Evolutionary conservation across 2,888 invertebrate species (phyloP).

Genomic region (Drymonia ruficornis): DNA sequence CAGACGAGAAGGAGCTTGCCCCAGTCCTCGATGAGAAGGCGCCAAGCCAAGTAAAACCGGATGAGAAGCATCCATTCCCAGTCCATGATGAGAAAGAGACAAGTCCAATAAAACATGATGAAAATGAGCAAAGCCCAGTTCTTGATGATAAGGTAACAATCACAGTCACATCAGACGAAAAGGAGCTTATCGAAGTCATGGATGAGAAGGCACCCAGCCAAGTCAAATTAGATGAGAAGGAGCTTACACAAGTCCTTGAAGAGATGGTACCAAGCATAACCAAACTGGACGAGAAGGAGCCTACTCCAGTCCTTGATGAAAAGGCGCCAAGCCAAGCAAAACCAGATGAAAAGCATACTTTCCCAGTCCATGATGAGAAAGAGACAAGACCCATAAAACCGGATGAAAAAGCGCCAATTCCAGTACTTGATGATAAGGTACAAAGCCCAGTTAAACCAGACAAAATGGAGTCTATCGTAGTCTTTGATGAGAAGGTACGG

Average conservation of each 20-base stretch:
- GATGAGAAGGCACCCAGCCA: constrained; percentile 13
- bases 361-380: constrained; percentile 7
- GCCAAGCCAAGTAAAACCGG: constrained; percentile 13
- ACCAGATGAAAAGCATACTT: constrained; percentile 17
- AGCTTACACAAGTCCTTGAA: not conserved
- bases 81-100: constrained; percentile 16
- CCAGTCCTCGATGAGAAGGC: constrained; percentile 11
- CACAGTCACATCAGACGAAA: constrained; percentile 16
- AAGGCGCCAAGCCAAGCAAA: constrained; percentile 9
- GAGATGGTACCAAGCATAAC: constrained; percentile 7
- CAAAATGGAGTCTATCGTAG: constrained; percentile 12
- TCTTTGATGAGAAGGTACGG: constrained; percentile 7
- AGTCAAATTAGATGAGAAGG: not conserved
- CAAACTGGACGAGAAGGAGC: constrained; percentile 7
- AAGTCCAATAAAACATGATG: constrained; percentile 8
- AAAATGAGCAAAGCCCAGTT: constrained; percentile 8
- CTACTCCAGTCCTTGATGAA: constrained; percentile 16
- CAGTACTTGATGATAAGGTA: constrained; percentile 4
- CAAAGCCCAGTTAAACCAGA: constrained; percentile 16
- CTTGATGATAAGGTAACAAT: constrained; percentile 16
- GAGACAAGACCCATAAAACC: constrained; percentile 11
- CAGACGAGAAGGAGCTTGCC: constrained; percentile 3
- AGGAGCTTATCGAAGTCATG: constrained; percentile 17
- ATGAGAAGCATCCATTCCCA: constrained; percentile 10
- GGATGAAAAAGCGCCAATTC: constrained; percentile 12